Conservation (phyloP, 2,113 vertebrate species). For the Anguilla japonica region DNA sequence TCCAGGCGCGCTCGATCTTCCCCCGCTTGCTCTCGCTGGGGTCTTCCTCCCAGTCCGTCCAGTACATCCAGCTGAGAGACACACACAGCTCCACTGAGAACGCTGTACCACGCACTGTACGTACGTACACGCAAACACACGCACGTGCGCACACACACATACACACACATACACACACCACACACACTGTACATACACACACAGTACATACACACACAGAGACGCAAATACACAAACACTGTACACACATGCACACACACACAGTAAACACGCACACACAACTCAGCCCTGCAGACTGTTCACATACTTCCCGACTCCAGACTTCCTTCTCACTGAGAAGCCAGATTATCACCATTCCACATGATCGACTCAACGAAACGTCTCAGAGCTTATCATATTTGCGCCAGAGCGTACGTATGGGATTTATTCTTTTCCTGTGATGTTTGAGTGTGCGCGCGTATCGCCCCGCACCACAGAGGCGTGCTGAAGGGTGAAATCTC, state of each 20-base stretch:
- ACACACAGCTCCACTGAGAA: background rate
- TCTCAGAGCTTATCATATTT: background rate
- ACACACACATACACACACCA: background rate
- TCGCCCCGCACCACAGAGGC: background rate
- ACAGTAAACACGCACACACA: background rate
- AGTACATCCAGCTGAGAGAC: constrained; percentile 91
- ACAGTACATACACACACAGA: background rate
- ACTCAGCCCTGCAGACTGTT: background rate
- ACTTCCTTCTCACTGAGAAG: too few relatives aligned
- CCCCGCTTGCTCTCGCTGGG: constrained; percentile 93
- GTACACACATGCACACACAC: background rate
- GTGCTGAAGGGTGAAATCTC: background rate
- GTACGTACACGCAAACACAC: background rate
- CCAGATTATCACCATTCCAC: too few relatives aligned
- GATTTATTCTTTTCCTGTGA: too few relatives aligned
- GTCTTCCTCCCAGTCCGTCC: constrained; percentile 98
- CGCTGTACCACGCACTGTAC: too few relatives aligned
- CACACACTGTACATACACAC: background rate
- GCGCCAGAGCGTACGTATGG: too few relatives aligned
- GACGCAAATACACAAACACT: too few relatives aligned
- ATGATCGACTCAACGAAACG: too few relatives aligned
- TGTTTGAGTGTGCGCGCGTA: too few relatives aligned
- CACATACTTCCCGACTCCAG: too few relatives aligned
- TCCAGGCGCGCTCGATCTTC: constrained; percentile 94
- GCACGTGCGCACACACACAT: background rate